Conservation (phyloP, 2,113 vertebrate genomes). For the Epinephelus moara region DNA sequence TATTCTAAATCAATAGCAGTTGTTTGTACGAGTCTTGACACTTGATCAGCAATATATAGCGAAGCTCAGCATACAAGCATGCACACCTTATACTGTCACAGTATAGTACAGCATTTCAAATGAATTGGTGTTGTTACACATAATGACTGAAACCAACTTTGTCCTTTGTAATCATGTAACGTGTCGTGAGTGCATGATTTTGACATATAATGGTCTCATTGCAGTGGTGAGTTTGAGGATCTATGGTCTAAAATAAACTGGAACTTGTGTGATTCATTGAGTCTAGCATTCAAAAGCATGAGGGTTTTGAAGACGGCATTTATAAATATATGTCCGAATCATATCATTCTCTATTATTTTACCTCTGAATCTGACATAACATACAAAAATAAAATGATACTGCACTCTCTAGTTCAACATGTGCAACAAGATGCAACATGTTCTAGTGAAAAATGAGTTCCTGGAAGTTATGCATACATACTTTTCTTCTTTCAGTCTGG, state of each 20-base stretch:
- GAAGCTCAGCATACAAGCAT: not conserved
- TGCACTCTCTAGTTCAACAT: not conserved
- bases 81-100: slow-evolving; percentile 10
- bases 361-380: not conserved
- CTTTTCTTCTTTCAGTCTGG: slow-evolving; percentile 17
- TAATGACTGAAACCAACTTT: not conserved
- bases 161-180: not conserved
- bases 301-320: no score
- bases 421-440: slow-evolving; percentile 61
- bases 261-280: no score
- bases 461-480: slow-evolving; percentile 61
- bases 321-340: no score
- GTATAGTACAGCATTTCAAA: not conserved
- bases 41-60: slow-evolving; percentile 13
- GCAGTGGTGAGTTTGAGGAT: not conserved
- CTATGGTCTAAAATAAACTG: not conserved
- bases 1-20: no score
- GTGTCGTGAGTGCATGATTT: not conserved
- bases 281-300: no score
- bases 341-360: not conserved
- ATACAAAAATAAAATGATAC: not conserved
- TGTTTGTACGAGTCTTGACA: slow-evolving; percentile 8
- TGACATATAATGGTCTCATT: not conserved
- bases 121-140: not conserved
- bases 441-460: slow-evolving; percentile 50